Percentiles rank a stretch among this genome's conserved stretches.
phyloP scores from a whole-genome alignment of 2,113 vertebrate species.

The Dinomys branickii region DNA sequence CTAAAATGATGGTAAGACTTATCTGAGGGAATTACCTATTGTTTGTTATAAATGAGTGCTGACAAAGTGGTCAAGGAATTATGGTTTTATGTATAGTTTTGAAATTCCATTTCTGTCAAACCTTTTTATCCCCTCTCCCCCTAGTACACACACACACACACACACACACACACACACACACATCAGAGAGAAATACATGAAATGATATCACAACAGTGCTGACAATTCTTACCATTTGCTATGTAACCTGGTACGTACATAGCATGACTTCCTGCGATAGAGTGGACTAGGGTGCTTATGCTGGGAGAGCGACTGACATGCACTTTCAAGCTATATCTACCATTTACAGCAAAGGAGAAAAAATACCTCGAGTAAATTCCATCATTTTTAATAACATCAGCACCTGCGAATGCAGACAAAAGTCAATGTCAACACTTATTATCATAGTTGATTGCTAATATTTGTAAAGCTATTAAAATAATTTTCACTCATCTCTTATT shows the following conservation, averaged over 20 bases:
- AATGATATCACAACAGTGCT: neutral
- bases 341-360: constrained; percentile 76
- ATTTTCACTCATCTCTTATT: neutral
- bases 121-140: neutral
- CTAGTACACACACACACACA: neutral
- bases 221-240: constrained; percentile 79
- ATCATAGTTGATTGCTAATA: neutral
- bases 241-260: constrained; percentile 84
- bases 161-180: neutral
- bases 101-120: neutral
- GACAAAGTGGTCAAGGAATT: constrained; percentile 6
- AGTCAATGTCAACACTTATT: neutral
- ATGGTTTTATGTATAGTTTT: neutral
- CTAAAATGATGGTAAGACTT: neutral
- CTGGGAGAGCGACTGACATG: constrained; percentile 65
- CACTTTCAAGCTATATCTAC: constrained; percentile 84
- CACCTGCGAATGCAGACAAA: constrained; percentile 76
- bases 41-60: neutral
- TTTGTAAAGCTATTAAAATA: constrained; percentile 19
- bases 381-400: constrained; percentile 83
- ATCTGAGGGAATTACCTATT: neutral
- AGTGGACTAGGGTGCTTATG: neutral
- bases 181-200: neutral
- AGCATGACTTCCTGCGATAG: constrained; percentile 65
- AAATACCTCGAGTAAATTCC: constrained; percentile 87